phyloP scores from a whole-genome alignment of 37 sponge, comb jelly and placozoan species.

The Beroe forskalii region DNA sequence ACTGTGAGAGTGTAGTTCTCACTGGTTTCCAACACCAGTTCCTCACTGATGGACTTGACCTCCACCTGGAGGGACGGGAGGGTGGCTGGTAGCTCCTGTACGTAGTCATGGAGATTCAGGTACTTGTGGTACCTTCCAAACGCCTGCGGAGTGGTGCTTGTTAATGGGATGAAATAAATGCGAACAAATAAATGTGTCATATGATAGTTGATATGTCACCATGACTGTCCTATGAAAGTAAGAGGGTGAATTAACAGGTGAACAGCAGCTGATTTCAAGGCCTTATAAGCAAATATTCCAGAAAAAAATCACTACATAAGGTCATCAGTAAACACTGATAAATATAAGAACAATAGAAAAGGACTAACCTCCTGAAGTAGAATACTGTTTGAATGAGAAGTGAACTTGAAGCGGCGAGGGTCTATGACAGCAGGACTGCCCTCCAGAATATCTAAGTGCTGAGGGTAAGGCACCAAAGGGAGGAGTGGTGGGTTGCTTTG shows the following conservation, averaged over 20 bases:
- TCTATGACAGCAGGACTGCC: background rate
- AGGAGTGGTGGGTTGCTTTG: conserved; percentile 36
- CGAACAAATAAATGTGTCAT: background rate
- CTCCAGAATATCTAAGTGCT: background rate
- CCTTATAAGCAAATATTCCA: too few species aligned
- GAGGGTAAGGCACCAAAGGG: conserved; percentile 53
- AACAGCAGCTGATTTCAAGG: too few species aligned
- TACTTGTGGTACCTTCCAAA: conserved; percentile 18
- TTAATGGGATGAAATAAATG: background rate
- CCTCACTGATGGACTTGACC: background rate
- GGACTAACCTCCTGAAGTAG: conserved; percentile 50
- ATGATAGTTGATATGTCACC: background rate
- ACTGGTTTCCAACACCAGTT: conserved; percentile 10
- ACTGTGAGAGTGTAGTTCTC: conserved; percentile 55
- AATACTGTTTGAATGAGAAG: background rate
- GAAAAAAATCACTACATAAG: too few species aligned
- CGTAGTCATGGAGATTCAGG: conserved; percentile 47
- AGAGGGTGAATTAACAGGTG: too few species aligned
- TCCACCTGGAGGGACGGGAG: background rate
- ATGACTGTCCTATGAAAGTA: too few species aligned
- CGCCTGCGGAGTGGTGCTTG: background rate
- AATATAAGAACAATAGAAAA: too few species aligned
- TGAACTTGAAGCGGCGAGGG: conserved; percentile 3
- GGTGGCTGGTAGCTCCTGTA: background rate
- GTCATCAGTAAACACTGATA: too few species aligned